Conservation (phyloP, 64 coral and sea anemone genomes). For the Pocillopora verrucosa region DNA sequence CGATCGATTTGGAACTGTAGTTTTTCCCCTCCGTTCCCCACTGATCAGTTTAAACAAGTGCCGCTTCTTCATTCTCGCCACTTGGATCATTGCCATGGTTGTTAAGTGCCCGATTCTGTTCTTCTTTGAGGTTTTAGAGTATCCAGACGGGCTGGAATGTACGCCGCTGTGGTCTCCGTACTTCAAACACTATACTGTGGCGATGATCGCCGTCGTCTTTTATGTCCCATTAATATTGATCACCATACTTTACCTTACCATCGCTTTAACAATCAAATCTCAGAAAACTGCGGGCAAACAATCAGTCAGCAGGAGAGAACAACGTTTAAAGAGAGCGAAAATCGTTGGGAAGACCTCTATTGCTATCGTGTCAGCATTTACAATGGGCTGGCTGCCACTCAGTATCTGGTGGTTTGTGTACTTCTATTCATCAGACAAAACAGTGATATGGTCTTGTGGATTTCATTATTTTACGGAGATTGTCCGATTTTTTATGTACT, state of each 20-base stretch:
- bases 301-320: neutral
- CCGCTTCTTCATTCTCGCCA: neutral
- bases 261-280: neutral
- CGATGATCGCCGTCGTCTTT: neutral
- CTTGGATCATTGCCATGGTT: neutral
- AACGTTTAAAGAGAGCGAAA: neutral
- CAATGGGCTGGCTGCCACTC: neutral
- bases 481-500: no score
- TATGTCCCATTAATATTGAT: neutral
- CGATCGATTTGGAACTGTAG: neutral
- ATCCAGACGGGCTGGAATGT: neutral
- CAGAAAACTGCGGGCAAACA: neutral
- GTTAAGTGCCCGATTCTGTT: neutral
- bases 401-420: neutral
- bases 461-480: no score
- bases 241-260: neutral
- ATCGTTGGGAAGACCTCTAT: neutral
- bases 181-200: neutral
- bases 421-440: neutral
- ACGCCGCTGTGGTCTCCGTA: neutral
- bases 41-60: neutral
- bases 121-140: neutral
- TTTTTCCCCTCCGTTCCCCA: neutral
- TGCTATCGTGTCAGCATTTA: neutral
- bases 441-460: no score